These are phyloP conservation scores for Leptobrachium leishanense DNA, from an alignment of 2,113 vertebrate species.

Conservation along the genomic window DNA sequence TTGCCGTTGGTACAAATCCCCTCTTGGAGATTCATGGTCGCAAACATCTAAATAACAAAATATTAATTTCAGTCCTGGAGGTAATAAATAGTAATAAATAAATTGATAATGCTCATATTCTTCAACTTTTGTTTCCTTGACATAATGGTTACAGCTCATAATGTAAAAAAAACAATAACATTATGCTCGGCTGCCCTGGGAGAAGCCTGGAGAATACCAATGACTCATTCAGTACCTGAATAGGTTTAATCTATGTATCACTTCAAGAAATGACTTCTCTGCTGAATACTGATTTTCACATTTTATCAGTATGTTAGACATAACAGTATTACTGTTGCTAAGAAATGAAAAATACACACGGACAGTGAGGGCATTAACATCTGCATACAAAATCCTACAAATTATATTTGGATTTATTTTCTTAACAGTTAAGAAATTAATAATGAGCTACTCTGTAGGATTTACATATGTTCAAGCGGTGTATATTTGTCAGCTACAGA, in stretches of 20 bases:
- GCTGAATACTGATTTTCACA: conserved; percentile 32
- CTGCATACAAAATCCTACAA: not conserved
- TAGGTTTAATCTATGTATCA: conserved; percentile 24
- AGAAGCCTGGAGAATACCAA: conserved; percentile 27
- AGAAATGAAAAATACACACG: conserved; percentile 24
- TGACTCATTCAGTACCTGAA: conserved; percentile 2
- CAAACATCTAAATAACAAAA: too few relatives aligned
- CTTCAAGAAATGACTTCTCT: conserved; percentile 6
- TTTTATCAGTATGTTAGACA: conserved; percentile 4
- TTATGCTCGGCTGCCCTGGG: conserved; percentile 3
- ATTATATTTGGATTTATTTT: not conserved
- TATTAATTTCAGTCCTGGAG: too few relatives aligned
- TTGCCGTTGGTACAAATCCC: too few relatives aligned
- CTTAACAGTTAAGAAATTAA: conserved; percentile 20
- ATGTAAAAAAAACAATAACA: conserved; percentile 38
- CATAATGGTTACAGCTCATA: conserved; percentile 6
- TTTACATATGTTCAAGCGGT: conserved; percentile 3
- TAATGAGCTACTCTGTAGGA: conserved; percentile 7
- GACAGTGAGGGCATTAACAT: not conserved
- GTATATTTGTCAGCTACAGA: not conserved
- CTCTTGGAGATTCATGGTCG: too few relatives aligned
- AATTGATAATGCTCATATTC: conserved; percentile 5
- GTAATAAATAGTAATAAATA: not conserved
- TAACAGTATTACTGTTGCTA: not conserved
- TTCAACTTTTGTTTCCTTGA: conserved; percentile 6